Evolutionary conservation across 2,888 invertebrate species (phyloP), one percentile per base, ranked within the genome.

Genomic region (Coecobrya sp.): DNA sequence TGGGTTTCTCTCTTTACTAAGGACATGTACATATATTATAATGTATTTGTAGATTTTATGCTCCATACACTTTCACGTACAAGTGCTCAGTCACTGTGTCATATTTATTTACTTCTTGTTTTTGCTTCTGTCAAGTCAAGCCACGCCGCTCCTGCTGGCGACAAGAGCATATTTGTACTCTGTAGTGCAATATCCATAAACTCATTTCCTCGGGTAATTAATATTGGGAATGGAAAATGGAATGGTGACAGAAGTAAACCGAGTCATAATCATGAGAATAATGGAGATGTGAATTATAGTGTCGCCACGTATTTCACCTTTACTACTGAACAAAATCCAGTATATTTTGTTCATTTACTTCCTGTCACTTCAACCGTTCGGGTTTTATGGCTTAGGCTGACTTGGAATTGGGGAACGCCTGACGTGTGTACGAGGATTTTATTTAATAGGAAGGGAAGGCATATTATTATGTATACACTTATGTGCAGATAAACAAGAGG

Each of bases 181-280:
- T 49, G 73, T 59, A 70, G 49, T 30, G 84, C 73, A 82, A 84
- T 89, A 70, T 49, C 76, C 89, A 89, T 89, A 89, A 89, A 89
- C 89, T 89, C 84, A 84, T 84, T 89, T 89, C 89, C 89, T 89
- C 89, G 89, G 89, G 89, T 84, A 89, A 89, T 89, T 89, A 89
- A 89, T 89, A 89, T 89, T 68, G 84, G 89, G 70, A 89, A 88
- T 88, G 81, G 79, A 81, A 79, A 88, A 65, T 45, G 27, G 70
- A 84, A 84, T 84, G 89, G 89, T 84, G 89, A 89, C 89, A 89
- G 30, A 89, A 89, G 68, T 79, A 70, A 82, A 81, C 89, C 82
- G 30, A 89, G 79, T 55, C 55, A 30, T 70, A 73, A 49, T 59
- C 25, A 36, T 27, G 52, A 49, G 25, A 65, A 45, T 88, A 55